Percentiles rank a stretch among this genome's conserved stretches.
phyloP scores from a whole-genome alignment of 2,797 vertebrate genomes.

The Oreochromis mossambicus region DNA sequence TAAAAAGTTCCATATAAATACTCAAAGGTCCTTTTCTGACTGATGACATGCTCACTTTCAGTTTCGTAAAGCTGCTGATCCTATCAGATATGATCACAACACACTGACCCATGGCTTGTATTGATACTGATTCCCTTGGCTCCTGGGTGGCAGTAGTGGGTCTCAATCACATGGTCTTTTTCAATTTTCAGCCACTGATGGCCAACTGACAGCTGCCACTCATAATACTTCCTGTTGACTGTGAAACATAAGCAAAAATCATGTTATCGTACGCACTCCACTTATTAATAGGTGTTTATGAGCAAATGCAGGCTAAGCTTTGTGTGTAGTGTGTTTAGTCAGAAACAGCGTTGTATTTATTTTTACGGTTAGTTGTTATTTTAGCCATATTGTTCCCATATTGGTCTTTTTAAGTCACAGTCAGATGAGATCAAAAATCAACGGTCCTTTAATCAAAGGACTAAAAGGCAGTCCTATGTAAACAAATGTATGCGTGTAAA shows the following conservation, averaged over 20 bases:
- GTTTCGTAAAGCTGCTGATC: background rate
- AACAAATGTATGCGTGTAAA: background rate
- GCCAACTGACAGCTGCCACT: constrained; percentile 58
- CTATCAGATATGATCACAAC: background rate
- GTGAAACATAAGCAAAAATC: background rate
- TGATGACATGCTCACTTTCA: background rate
- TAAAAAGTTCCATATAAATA: background rate
- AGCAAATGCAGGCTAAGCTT: background rate
- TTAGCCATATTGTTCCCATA: background rate
- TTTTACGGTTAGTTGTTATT: background rate
- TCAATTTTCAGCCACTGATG: constrained; percentile 32
- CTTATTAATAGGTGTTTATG: background rate
- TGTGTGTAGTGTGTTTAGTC: background rate
- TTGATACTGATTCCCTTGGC: constrained; percentile 64
- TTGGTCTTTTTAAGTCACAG: background rate
- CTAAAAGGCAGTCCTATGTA: background rate
- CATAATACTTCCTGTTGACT: constrained; percentile 19
- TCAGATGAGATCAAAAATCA: background rate
- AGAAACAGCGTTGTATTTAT: background rate
- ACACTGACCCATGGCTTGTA: constrained; percentile 40
- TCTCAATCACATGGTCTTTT: constrained; percentile 66
- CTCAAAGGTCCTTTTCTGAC: background rate
- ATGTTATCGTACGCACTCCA: background rate
- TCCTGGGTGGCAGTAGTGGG: constrained; percentile 70
- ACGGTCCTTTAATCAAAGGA: background rate